Evolutionary conservation across 2,888 invertebrate genomes (phyloP), one percentile per base, ranked within the genome.

Genomic region (Linnaemya vulpina): DNA sequence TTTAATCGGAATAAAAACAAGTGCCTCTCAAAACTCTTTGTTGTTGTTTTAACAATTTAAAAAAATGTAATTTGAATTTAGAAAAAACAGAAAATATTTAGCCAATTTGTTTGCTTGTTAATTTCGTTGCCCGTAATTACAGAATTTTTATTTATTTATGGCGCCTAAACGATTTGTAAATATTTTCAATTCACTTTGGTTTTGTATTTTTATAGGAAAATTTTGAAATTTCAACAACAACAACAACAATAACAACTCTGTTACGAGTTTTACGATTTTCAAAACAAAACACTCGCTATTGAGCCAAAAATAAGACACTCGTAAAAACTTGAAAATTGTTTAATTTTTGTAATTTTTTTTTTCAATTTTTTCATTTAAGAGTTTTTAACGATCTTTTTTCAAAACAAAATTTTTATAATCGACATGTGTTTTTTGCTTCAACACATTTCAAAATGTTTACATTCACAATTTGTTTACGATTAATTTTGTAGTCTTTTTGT

Each of bases 111-210:
- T 49, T 63, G 22, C 58, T 63, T 46, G 49, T 60, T 71, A 30
- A 63, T 71, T 63, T 58, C 43, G 51, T 51, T 70, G 30, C 51
- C 62, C 20, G 15, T 67, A 38, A 58, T 68, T 67, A 67, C 55
- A 63, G 10, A 17, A 30, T 35, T 67, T 70, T 68, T 80, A 80
- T 80, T 77, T 71, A 82, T 78, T 82, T 78, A 85, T 75, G 85
- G 85, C 85, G 85, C 82, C 84, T 63, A 82, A 82, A 30, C 70
- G 63, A 70, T 82, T 74, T 78, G 82, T 85, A 82, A 85, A 85
- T 85, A 85, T 85, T 85, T 81, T 85, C 78, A 75, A 82, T 85
- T 85, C 84, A 81, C 84, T 81, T 85, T 78, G 78, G 78, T 70
- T 78, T 78, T 75, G 58, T 78, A 49, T 82, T 78, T 82, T 63